Base-by-base conservation (phyloP, 2,888 invertebrate genomes). In the Microctonus aethiopoides region DNA sequence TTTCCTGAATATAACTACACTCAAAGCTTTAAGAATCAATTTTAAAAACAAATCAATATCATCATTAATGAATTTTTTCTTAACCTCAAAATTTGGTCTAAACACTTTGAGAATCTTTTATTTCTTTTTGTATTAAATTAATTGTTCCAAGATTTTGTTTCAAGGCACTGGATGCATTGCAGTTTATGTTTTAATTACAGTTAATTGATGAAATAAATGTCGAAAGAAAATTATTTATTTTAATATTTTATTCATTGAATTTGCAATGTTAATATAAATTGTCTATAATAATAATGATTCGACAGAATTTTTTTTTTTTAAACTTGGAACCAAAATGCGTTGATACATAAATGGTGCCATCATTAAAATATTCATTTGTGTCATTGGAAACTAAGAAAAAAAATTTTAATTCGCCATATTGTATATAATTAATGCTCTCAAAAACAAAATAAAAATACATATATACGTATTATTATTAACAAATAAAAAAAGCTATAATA, bases 401-500 rank as follows among this genome's bases (percentile, higher is more conserved):
- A 16, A 46, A 16, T 16, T 46, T 16, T 7, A 46, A 16, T 16
- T 16, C 46, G 16, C 46, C 46, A 46, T 46, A 46, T 46, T 46
- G 46, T 46, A 46, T n/a, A 46, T 46, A 46, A 16, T 16, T 4
- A 46, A 46, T 46, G 46, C 20, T 16, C 46, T n/a, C 46, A 16
- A 16, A 13, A 16, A 3, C 13, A 39, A n/a, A 10, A 70, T 34
- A 65, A 54, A 46, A 7, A 51, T 67, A 57, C 56, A 63, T 26
- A 56, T 65, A 67, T 67, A 64, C 60, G 61, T 64, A 65, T 67
- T 52, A 46, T 46, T 16, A 64, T 68, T 66, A 72, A 67, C 68
- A 72, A 68, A 69, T 62, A 69, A 61, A 60, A 64, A 73, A 39
- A 64, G 60, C 29, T 67, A 62, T 60, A 68, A 64, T 60, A 71